Evolutionary conservation across 2,888 invertebrate genomes (phyloP).

Genomic region (Scaptomyza polygonia): DNA sequence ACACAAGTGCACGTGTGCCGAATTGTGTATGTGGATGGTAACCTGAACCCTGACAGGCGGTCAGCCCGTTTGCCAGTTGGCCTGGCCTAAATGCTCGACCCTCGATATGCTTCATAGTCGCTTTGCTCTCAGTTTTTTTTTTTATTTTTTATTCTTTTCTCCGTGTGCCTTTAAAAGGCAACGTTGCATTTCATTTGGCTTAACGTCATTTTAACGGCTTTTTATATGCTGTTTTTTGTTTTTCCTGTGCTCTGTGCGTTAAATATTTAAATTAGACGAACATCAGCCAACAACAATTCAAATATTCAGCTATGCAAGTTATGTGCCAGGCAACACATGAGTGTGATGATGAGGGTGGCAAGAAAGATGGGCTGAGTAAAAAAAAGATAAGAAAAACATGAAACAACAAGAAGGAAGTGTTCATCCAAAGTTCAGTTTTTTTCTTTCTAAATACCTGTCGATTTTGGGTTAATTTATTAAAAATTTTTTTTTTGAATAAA

Average conservation of each 20-base stretch:
- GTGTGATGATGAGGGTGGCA: constrained; percentile 6
- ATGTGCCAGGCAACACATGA: constrained; percentile 47
- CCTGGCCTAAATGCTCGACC: constrained; percentile 54
- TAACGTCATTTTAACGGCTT: constrained; percentile 46
- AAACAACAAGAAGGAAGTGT: too few species aligned
- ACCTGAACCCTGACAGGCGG: constrained; percentile 39
- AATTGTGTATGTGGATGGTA: constrained; percentile 30
- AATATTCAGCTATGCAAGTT: constrained; percentile 61
- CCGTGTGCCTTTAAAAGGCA: constrained; percentile 42
- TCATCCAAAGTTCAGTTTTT: too few species aligned
- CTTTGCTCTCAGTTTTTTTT: background rate
- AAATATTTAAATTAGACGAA: constrained; percentile 43
- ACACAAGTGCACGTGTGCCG: constrained; percentile 53
- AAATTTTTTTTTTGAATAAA: too few species aligned
- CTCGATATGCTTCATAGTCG: constrained; percentile 15
- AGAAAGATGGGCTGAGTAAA: constrained; percentile 17
- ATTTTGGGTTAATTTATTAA: too few species aligned
- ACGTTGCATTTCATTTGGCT: constrained; percentile 58
- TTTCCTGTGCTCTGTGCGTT: constrained; percentile 11
- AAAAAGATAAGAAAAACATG: background rate
- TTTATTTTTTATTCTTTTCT: constrained; percentile 7
- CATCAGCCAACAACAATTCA: constrained; percentile 27
- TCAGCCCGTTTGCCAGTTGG: constrained; percentile 14
- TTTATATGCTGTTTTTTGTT: constrained; percentile 18
- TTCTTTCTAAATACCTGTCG: too few species aligned